Percentiles rank a stretch among this genome's conserved stretches.
Conservation (phyloP, 2,888 invertebrate genomes). For the Nomada fabriciana region DNA sequence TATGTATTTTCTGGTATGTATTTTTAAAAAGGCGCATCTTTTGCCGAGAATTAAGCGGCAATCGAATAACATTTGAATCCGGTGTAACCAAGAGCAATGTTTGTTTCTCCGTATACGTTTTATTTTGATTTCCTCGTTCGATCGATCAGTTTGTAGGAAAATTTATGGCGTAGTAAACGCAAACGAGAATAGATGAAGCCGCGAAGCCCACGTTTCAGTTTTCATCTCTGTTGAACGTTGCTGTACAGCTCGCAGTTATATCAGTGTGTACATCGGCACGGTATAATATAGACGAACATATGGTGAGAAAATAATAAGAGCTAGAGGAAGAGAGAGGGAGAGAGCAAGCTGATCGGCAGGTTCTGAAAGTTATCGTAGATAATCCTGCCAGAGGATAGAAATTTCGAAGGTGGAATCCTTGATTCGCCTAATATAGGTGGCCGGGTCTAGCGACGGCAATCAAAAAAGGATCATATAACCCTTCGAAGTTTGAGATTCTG, state of each 20-base stretch:
- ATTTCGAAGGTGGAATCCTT: constrained; percentile 30
- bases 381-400: constrained; percentile 35
- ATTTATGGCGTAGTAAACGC: constrained; percentile 50
- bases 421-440: constrained; percentile 50
- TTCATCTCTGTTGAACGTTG: constrained; percentile 30
- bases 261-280: constrained; percentile 28
- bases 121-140: constrained; percentile 48
- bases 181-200: constrained; percentile 58
- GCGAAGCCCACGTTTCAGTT: constrained; percentile 52
- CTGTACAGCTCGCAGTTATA: constrained; percentile 33
- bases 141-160: constrained; percentile 47
- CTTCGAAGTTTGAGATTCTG: constrained; percentile 49
- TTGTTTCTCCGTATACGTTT: constrained; percentile 22
- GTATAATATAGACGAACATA: constrained; percentile 33
- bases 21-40: neutral
- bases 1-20: neutral
- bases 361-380: constrained; percentile 29
- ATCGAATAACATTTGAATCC: constrained; percentile 9
- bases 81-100: neutral
- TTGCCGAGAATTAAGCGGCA: neutral
- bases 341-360: constrained; percentile 30
- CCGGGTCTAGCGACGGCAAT: constrained; percentile 64
- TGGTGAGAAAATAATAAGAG: constrained; percentile 18
- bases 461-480: constrained; percentile 76
- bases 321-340: neutral